Evolutionary conservation across 2,888 invertebrate species (phyloP), one percentile per base, ranked within the genome.

Genomic region (Polydesmus complanatus): DNA sequence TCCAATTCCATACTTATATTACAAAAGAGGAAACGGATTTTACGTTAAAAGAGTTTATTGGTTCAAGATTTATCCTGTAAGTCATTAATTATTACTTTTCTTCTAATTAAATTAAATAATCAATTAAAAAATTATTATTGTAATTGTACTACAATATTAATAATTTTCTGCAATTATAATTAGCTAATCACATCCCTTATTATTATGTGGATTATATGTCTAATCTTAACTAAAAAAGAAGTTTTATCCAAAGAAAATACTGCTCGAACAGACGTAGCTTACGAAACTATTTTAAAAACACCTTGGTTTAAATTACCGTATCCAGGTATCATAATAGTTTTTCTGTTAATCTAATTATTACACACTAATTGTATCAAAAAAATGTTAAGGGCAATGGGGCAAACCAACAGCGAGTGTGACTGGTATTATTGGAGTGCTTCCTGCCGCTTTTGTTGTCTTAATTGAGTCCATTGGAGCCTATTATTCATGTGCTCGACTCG

Each of bases 301-400:
- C 83, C 84, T 0, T 89, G 88, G 88, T 85, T 89, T 70, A 78
- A 86, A 27, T 69, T 89, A 18, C 88, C 88, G 0, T 88, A 88
- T 74, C 88, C 88, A 65, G 85, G 82, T 82, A 25, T 11, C 71
- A 71, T 70, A 64, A 52, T 52, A 11, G 19, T 52, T 52, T 23
- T 52, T 8, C 37, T 37, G 37, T 14, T 8, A 37, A 37, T 52
- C 21, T 19, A 21, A 51, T 11, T 14, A 3, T 51, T 51, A 3
- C 51, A 51, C 5, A 51, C 37, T 14, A 8, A 14, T 51, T 19
- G 18, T 51, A 11, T 51, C n/a, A 22, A 19, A 5, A 3, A 51
- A 3, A 51, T 5, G 5, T 53, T 19, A 25, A 62, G 62, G 54
- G 18, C 62, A 62, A 56, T 62, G 62, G 62, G 62, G 62, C 22